Evolutionary conservation across 2,888 invertebrate genomes (phyloP), one percentile per base, ranked within the genome.

Genomic region (Xestia rhomboidea): DNA sequence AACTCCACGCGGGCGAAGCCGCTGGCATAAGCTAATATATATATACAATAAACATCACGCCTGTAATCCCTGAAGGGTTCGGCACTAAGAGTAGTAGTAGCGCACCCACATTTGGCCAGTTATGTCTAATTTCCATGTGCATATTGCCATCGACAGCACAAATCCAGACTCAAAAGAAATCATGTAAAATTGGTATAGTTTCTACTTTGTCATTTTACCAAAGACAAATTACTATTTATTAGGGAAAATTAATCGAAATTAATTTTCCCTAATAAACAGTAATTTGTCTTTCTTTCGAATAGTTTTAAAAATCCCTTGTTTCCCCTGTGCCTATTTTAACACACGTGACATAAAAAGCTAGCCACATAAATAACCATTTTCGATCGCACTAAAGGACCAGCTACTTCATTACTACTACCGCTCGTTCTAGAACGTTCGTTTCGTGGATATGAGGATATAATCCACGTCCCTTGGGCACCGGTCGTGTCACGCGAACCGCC

Each of bases 401-500:
- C 62, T 79, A 75, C 68, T 74, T 76, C 75, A 79, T 67, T 76
- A 79, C 67, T 49, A 24, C 38, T 41, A 62, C 51, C 24, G 67
- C 0, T 44, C 18, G 49, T 41, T 34, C 34, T 57, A 27, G 62
- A 49, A 72, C 62, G 38, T 70, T 70, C 51, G 69, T 67, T 71
- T 73, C 68, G 66, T 68, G 70, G 44, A 34, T 72, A 75, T 71
- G 81, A 73, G 72, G 62, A 54, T 67, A 72, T 77, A 77, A 84
- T 70, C 73, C 76, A 1, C 21, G 79, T 78, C 83, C 82, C 83
- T 3, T 34, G 82, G 82, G 83, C 46, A 34, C 46, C 34, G 27
- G n/a, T 27, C 15, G 64, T 54, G 83, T 77, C 83, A 84, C 83
- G 83, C 85, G 60, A 84, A 30, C 68, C n/a, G 51, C 68, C 30